Evolutionary conservation across 2,888 invertebrate species (phyloP), one percentile per base, ranked within the genome.

Genomic region (Lapara coniferarum): DNA sequence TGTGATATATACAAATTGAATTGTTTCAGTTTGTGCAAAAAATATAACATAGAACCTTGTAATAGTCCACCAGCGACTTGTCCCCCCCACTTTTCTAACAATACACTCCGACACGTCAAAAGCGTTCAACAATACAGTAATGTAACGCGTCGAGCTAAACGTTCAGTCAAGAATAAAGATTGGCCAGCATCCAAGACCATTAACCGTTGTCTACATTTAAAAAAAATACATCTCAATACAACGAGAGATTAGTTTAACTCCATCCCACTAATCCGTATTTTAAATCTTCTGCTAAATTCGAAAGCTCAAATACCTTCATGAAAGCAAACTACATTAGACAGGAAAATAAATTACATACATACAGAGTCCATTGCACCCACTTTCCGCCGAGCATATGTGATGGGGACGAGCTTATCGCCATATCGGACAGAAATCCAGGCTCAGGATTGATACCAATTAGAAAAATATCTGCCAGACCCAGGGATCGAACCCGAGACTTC

Each of bases 161-260:
- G 75, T 70, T 57, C 74, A 59, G 71, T 74, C 74, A 75, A 74
- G 74, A 74, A 77, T 77, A 75, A 74, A 74, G 72, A 72, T 78
- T 78, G 78, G 78, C 73, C 63, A 49, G 56, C 14, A 49, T 74
- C 78, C 78, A 78, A 74, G 19, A 25, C 49, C 58, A 70, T 67
- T 67, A 70, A 59, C 44, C 55, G 55, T 59, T n/a, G 57, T 69
- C 19, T 59, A 19, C 68, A 8, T 67, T 67, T 5, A 52, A 68
- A 68, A 58, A 68, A 58, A 58, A 59, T 51, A 56, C 55, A n/a
- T n/a, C 13, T 1, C 52, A 49, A 10, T 19, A 19, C 19, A 44
- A 44, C 46, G 2, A 53, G 16, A 8, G 53, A 53, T 16, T 14
- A 5, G 53, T 53, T 8, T 37, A 37, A 16, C 53, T 1, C 7